Conservation (phyloP, 2,113 vertebrate species). For the Psophia crepitans region DNA sequence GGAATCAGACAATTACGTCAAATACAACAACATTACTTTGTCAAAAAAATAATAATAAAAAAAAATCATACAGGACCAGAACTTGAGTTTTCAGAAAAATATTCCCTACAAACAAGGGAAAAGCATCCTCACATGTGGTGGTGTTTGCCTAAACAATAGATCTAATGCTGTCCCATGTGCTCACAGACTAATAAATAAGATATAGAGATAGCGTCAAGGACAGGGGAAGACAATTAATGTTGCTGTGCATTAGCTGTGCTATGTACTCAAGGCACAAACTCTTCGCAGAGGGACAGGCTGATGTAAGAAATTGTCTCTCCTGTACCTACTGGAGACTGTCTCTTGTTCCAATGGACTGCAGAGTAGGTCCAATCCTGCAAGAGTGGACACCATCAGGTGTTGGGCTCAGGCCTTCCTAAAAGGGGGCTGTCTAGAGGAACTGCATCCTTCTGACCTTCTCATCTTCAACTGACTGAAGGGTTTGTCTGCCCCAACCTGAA, state of each 20-base stretch:
- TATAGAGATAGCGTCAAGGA: not conserved
- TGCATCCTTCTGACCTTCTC: not conserved
- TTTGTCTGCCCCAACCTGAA: not conserved
- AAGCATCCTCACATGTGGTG: not conserved
- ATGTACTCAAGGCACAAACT: fast-evolving
- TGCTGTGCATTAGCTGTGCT: not conserved
- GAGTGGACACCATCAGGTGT: not conserved
- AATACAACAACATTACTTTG: not conserved
- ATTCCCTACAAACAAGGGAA: not conserved
- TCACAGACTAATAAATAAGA: not conserved
- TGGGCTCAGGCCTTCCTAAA: not conserved
- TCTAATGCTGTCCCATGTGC: not conserved
- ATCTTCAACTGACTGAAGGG: not conserved
- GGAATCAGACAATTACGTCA: not conserved
- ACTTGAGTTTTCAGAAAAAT: not conserved
- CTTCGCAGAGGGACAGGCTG: not conserved
- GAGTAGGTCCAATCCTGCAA: not conserved
- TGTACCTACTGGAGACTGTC: not conserved
- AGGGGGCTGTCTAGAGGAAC: not conserved
- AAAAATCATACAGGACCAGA: not conserved
- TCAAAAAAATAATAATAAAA: not conserved
- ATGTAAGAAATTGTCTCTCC: not conserved
- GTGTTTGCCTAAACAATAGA: not conserved
- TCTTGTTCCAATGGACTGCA: not conserved
- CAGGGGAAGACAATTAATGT: not conserved